These are phyloP conservation scores for Alloscopus bannaensis DNA, from an alignment of 2,888 invertebrate genomes.

Conservation along the genomic window DNA sequence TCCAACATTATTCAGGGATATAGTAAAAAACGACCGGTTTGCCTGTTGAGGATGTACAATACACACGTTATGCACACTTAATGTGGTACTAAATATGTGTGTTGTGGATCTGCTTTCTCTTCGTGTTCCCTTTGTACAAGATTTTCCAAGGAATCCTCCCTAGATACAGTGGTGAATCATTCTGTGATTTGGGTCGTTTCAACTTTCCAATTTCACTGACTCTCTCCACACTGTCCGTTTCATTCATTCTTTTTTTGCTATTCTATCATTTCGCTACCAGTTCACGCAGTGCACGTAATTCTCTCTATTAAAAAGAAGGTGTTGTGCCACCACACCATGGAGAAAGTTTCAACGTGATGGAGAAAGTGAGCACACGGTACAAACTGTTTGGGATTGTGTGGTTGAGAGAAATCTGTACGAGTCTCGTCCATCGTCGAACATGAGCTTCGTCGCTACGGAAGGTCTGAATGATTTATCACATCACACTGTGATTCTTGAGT, in stretches of 20 bases:
- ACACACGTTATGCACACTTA: slow-evolving; percentile 16
- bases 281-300: slow-evolving; percentile 51
- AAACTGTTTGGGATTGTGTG: slow-evolving; percentile 7
- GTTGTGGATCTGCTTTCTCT: not conserved
- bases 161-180: slow-evolving; percentile 14
- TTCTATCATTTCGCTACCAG: slow-evolving; percentile 21
- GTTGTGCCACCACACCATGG: slow-evolving; percentile 28
- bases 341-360: slow-evolving; percentile 13
- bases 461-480: slow-evolving; percentile 51
- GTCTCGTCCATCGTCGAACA: not conserved
- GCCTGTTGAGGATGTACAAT: not conserved
- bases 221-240: slow-evolving; percentile 1
- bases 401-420: not conserved
- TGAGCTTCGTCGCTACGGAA: not conserved
- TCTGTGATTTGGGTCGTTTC: slow-evolving; percentile 49
- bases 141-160: not conserved
- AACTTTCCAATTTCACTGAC: slow-evolving; percentile 42
- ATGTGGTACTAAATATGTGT: not conserved
- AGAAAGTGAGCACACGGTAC: slow-evolving; percentile 10
- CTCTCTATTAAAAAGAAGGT: slow-evolving; percentile 49
- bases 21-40: slow-evolving; percentile 7
- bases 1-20: too few relatives aligned
- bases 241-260: not conserved
- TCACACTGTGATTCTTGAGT: slow-evolving; percentile 46
- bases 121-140: slow-evolving; percentile 8